A percentile compares a stretch with the other conserved stretches of the same genome.
These are phyloP conservation scores for Sinotaia quadrata DNA, from an alignment of 2,888 invertebrate species.

Conservation along the genomic window DNA sequence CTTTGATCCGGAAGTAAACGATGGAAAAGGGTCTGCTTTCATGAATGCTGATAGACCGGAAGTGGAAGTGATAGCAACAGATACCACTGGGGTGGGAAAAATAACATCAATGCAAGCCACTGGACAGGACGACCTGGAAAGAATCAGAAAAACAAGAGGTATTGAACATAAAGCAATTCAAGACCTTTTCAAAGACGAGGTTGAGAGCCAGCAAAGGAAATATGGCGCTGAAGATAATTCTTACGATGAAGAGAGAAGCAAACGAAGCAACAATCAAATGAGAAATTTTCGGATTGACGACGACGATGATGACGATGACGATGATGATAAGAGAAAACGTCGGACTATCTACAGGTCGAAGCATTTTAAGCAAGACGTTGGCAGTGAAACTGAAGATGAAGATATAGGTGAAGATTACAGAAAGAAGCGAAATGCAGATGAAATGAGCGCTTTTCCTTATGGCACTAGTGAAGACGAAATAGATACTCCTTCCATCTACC, in stretches of 20 bases:
- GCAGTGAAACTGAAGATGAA: not conserved
- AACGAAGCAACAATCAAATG: not conserved
- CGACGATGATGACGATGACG: slow-evolving; percentile 1
- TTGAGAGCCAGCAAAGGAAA: not conserved
- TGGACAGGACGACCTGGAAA: too few species aligned
- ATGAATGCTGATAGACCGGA: too few species aligned
- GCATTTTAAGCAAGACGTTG: not conserved
- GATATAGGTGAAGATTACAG: not conserved
- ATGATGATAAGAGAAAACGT: not conserved
- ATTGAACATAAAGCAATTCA: too few species aligned
- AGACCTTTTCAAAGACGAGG: too few species aligned
- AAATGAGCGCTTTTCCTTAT: not conserved
- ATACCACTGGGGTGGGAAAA: too few species aligned
- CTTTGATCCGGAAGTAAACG: too few species aligned
- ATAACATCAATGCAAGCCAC: too few species aligned
- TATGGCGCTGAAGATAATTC: not conserved
- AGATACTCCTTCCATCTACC: not conserved
- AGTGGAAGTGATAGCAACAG: too few species aligned
- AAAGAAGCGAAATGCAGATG: not conserved
- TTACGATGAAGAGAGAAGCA: not conserved
- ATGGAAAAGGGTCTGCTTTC: too few species aligned
- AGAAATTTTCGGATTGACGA: not conserved
- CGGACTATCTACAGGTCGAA: not conserved
- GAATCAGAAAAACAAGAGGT: too few species aligned
- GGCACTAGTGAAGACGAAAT: not conserved